Evolutionary conservation across 2,888 invertebrate species (phyloP).

Genomic region (Drosophila borealis): DNA sequence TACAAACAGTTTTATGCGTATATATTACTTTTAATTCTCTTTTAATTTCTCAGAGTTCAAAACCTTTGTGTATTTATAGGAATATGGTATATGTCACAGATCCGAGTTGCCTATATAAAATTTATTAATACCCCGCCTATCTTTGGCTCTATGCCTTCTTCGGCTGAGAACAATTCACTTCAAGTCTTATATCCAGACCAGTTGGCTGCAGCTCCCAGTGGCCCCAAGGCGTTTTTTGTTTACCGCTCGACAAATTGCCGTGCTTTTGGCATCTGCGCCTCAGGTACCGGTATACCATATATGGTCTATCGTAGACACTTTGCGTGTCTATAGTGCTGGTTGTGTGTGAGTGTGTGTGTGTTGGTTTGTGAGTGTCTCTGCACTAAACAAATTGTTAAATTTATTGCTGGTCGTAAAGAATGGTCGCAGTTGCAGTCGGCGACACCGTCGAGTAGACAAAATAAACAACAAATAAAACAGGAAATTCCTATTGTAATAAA

Average conservation of each 20-base stretch:
- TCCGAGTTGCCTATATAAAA: slow-evolving; percentile 4
- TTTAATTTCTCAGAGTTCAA: no score
- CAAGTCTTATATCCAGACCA: slow-evolving; percentile 37
- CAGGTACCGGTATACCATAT: slow-evolving; percentile 67
- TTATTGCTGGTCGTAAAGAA: slow-evolving; percentile 82
- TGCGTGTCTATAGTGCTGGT: slow-evolving; percentile 58
- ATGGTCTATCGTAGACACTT: slow-evolving; percentile 73
- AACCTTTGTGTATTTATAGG: no score
- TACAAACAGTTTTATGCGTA: no score
- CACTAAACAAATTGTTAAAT: slow-evolving; percentile 83
- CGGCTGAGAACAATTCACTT: slow-evolving; percentile 42
- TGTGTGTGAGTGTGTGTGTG: slow-evolving; percentile 32
- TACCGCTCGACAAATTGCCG: slow-evolving; percentile 78
- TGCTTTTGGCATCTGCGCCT: slow-evolving; percentile 76
- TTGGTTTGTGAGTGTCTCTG: slow-evolving; percentile 49
- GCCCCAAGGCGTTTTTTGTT: slow-evolving; percentile 59
- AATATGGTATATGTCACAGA: no score
- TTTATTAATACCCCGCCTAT: slow-evolving; percentile 46
- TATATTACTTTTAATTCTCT: no score
- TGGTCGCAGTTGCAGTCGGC: slow-evolving; percentile 68
- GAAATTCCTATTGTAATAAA: slow-evolving; percentile 67
- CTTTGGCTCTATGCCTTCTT: slow-evolving; percentile 7
- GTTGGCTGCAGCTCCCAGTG: slow-evolving; percentile 38
- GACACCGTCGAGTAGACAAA: slow-evolving; percentile 35
- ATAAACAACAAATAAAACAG: slow-evolving; percentile 45